Evolutionary conservation across 1,140 invertebrate genomes (phyloP), one percentile per base, ranked within the genome.

Genomic region (Pinna nobilis): DNA sequence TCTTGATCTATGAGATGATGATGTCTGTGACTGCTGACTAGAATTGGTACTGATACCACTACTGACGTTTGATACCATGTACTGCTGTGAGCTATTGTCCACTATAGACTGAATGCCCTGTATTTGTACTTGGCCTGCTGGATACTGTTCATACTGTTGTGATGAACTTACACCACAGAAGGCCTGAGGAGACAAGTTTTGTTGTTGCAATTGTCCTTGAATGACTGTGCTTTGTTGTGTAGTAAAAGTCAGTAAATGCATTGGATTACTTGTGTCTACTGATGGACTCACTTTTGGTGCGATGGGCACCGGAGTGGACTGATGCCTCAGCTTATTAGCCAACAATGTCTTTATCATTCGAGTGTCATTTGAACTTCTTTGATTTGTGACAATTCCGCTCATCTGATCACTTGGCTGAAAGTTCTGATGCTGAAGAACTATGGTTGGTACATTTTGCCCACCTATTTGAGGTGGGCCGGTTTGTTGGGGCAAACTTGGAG

Each of bases 321-420:
- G 59, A 28, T 41, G 35, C 25, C 69, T 81, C 91, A 96, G 93
- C 91, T 96, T 96, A 88, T 93, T 95, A 76, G 94, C 95, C 88
- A 96, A 89, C 66, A 96, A 91, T 90, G 93, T 95, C 90, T 96
- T 95, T 84, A 96, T 95, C 80, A 95, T 91, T 69, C 75, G 79
- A 2, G 80, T 79, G 20, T 85, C 79, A 25, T 18, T 59, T 15
- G 55, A 59, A 33, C 30, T 23, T 20, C 35, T 20, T 13, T 61
- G 32, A 18, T 44, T 44, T 9, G 39, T 18, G 7, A 44, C 18
- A 7, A 7, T 9, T 44, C 39, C 39, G 7, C 18, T 7, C 39
- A 9, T 7, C 11, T 18, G 20, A 51, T n/a, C 15, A 61, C 4
- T 41, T 41, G 39, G 59, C 37, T 44, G 59, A 23, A 23, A 23